phyloP scores from a whole-genome alignment of 2,888 invertebrate genomes.

The Stomorhina lunata region DNA sequence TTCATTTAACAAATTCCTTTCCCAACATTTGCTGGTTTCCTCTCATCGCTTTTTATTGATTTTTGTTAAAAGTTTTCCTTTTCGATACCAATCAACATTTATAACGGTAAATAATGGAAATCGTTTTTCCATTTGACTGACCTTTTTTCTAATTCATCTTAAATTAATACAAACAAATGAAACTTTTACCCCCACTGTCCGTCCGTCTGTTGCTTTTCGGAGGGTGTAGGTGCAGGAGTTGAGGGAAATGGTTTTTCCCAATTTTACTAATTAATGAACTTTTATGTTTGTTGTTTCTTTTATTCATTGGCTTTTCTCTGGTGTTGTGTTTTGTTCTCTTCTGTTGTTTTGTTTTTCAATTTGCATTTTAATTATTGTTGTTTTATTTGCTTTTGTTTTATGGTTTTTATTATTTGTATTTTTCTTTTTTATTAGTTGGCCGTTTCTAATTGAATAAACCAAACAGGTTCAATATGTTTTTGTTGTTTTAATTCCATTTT shows the following conservation, averaged over 20 bases:
- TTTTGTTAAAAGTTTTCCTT: background rate
- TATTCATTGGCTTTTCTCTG: background rate
- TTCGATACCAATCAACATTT: background rate
- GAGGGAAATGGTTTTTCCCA: background rate
- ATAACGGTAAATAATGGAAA: constrained; percentile 38
- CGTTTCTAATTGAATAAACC: constrained; percentile 54
- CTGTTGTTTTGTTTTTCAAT: background rate
- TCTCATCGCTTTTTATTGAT: background rate
- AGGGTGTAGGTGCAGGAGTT: background rate
- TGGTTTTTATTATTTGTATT: constrained; percentile 5
- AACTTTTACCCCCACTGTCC: background rate
- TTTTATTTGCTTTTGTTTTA: constrained; percentile 9
- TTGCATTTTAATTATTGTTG: constrained; percentile 35
- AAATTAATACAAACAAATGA: background rate
- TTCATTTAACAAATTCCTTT: too few species aligned
- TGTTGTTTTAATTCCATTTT: constrained; percentile 17
- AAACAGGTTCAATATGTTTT: constrained; percentile 39
- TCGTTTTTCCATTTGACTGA: constrained; percentile 44
- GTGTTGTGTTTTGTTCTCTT: too few species aligned
- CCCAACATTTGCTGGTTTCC: too few species aligned
- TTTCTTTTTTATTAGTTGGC: constrained; percentile 10
- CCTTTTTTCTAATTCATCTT: constrained; percentile 38
- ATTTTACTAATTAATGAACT: constrained; percentile 60
- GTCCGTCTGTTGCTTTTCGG: background rate
- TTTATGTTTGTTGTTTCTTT: constrained; percentile 10